A percentile compares a stretch with the other conserved stretches of the same genome.
phyloP scores from a whole-genome alignment of 2,797 vertebrate species.

The Acanthis flammea region DNA sequence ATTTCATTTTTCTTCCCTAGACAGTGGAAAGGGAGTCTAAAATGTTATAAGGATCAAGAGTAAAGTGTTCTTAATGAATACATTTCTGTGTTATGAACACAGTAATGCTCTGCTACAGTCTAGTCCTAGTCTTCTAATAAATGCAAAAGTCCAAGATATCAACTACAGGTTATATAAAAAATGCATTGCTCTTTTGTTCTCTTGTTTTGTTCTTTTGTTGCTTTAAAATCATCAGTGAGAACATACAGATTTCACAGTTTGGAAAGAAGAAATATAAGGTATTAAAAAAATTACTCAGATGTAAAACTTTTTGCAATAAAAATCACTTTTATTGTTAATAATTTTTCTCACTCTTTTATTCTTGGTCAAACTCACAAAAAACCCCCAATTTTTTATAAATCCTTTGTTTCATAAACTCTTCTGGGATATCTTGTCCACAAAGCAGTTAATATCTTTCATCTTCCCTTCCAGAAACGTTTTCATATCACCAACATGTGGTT shows the following conservation, averaged over 20 bases:
- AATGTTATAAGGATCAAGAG: neutral
- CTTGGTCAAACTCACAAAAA: neutral
- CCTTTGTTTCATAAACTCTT: neutral
- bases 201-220: neutral
- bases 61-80: neutral
- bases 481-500: neutral
- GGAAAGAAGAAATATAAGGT: neutral
- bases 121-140: neutral
- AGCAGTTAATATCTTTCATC: neutral
- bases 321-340: accelerated
- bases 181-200: neutral
- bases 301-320: neutral
- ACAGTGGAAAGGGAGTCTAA: neutral
- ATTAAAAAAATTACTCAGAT: neutral
- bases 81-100: neutral
- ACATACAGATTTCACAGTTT: neutral
- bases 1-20: neutral
- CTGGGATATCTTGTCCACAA: neutral
- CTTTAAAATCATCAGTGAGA: neutral
- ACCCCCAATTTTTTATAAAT: accelerated
- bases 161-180: neutral
- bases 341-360: neutral
- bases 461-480: neutral
- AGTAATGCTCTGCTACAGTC: neutral
- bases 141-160: neutral